Conservation (phyloP, 2,888 invertebrate species). For the Nysson spinosus region DNA sequence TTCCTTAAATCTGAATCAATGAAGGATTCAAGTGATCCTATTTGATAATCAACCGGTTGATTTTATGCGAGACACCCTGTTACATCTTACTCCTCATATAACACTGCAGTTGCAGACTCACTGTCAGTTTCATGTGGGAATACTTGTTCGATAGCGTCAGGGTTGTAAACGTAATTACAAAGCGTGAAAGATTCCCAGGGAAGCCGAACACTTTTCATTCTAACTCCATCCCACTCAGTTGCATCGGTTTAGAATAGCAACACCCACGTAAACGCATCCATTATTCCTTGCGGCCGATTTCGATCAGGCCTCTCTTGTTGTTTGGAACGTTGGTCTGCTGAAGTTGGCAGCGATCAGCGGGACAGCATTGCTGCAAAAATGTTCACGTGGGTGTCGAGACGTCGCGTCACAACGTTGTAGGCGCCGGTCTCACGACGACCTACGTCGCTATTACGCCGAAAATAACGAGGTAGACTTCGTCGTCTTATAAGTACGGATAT, state of each 20-base stretch:
- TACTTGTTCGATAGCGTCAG: too few relatives aligned
- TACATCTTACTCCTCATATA: too few relatives aligned
- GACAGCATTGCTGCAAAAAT: slow-evolving; percentile 36
- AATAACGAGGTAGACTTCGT: slow-evolving; percentile 52
- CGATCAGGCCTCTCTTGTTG: slow-evolving; percentile 8
- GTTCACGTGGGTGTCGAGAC: slow-evolving; percentile 63
- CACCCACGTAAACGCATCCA: slow-evolving; percentile 17
- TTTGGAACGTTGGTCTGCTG: slow-evolving; percentile 14
- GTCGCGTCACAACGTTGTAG: slow-evolving; percentile 52
- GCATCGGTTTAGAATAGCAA: slow-evolving; percentile 15
- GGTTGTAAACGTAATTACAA: too few relatives aligned
- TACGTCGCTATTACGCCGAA: slow-evolving; percentile 50
- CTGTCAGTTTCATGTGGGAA: too few relatives aligned
- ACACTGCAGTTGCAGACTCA: too few relatives aligned
- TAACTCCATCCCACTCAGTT: slow-evolving; percentile 4
- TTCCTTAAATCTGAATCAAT: too few relatives aligned
- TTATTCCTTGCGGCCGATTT: not conserved
- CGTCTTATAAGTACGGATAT: slow-evolving; percentile 41
- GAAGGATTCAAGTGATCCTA: too few relatives aligned
- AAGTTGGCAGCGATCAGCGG: slow-evolving; percentile 48
- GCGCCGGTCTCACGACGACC: slow-evolving; percentile 52
- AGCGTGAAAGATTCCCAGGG: too few relatives aligned
- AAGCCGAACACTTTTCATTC: slow-evolving; percentile 4
- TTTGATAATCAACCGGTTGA: too few relatives aligned
- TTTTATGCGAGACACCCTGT: too few relatives aligned